These are phyloP conservation scores for Rutpela maculata DNA, from an alignment of 2,888 invertebrate species.

Conservation along the genomic window DNA sequence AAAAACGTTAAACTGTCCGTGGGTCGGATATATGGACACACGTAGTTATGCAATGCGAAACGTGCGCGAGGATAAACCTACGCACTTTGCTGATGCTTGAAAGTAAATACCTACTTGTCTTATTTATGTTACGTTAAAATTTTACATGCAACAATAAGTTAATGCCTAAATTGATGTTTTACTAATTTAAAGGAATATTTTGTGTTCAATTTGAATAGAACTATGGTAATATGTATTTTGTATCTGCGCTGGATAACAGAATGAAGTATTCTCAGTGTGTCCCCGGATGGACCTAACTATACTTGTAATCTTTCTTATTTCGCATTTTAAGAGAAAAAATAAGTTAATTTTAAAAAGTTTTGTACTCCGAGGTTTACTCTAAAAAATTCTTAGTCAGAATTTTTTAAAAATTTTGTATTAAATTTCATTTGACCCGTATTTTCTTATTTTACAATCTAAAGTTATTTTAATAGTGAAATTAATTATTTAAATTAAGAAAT, in stretches of 20 bases:
- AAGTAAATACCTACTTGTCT: conserved; percentile 19
- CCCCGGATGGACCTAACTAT: too few relatives aligned
- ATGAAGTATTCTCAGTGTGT: too few relatives aligned
- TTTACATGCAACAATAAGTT: conserved; percentile 9
- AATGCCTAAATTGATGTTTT: conserved; percentile 13
- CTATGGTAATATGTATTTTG: not conserved
- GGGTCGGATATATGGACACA: conserved; percentile 24
- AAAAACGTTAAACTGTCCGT: conserved; percentile 35
- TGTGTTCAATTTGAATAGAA: not conserved
- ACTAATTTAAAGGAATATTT: not conserved
- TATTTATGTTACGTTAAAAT: conserved; percentile 18
- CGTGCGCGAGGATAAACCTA: conserved; percentile 30
- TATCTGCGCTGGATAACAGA: not conserved
- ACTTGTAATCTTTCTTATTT: too few relatives aligned
- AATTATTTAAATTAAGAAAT: too few relatives aligned
- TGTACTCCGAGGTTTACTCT: too few relatives aligned
- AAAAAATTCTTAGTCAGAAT: too few relatives aligned
- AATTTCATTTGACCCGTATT: too few relatives aligned
- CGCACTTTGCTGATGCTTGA: conserved; percentile 21
- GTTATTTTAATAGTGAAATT: too few relatives aligned
- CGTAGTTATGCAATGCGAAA: conserved; percentile 33
- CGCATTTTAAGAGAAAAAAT: too few relatives aligned
- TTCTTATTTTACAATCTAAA: too few relatives aligned
- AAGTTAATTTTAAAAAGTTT: too few relatives aligned
- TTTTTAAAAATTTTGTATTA: too few relatives aligned